Evolutionary conservation across 23 tunicate genomes (phyloP).

Genomic region (Clavelina lepadiformis): DNA sequence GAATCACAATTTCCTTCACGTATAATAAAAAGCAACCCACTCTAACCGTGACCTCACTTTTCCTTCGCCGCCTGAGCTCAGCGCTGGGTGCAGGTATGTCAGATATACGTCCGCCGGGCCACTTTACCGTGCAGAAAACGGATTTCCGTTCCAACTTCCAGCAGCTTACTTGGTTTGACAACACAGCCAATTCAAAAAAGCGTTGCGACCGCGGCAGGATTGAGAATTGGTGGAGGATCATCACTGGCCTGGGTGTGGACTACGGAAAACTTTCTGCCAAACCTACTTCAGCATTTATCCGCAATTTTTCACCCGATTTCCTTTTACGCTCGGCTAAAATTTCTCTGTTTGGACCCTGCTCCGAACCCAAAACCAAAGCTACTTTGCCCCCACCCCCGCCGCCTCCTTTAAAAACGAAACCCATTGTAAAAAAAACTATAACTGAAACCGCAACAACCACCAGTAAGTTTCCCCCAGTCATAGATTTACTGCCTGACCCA

Average conservation of each 20-base stretch:
- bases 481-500: conserved; percentile 2
- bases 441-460: conserved; percentile 10
- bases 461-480: conserved; percentile 5
- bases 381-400: neutral
- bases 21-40: no score
- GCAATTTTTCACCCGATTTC: no score
- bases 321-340: conserved; percentile 42
- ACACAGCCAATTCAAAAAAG: conserved; percentile 14
- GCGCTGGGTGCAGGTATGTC: conserved; percentile 25
- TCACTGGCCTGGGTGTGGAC: conserved; percentile 33
- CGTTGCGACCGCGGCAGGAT: conserved; percentile 15
- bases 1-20: conserved; percentile 40
- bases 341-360: conserved; percentile 56
- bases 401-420: no score
- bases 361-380: neutral
- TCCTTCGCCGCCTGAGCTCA: conserved; percentile 7
- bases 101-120: conserved; percentile 46
- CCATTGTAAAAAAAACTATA: no score
- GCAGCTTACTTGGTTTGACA: conserved; percentile 63
- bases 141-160: neutral
- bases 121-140: conserved; percentile 25
- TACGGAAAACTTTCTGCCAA: conserved; percentile 10
- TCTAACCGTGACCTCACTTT: no score
- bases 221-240: conserved; percentile 1
- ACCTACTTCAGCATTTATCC: conserved; percentile 5